phyloP scores from a whole-genome alignment of 2,113 vertebrate genomes.

The Lota lota region DNA sequence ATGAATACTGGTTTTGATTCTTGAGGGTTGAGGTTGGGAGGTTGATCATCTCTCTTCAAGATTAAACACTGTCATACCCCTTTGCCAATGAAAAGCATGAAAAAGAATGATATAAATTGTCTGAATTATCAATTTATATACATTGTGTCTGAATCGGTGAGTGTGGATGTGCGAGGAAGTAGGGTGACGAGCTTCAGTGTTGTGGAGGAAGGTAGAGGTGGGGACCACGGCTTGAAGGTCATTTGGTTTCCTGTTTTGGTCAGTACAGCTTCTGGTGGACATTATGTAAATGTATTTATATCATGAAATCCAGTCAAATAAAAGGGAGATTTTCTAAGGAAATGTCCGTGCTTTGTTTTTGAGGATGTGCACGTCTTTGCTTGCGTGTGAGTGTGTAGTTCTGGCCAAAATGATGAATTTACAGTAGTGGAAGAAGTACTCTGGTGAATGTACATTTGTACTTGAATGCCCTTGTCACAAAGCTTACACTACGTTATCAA shows the following conservation, averaged over 20 bases:
- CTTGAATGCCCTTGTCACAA: too few species aligned
- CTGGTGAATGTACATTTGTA: too few species aligned
- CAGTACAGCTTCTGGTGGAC: constrained; percentile 34
- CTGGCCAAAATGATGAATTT: neutral
- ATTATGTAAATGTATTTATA: constrained; percentile 50
- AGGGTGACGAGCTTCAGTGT: too few species aligned
- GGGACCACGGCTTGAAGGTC: too few species aligned
- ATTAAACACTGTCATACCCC: neutral
- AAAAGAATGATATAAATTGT: too few species aligned
- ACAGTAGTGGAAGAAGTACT: too few species aligned
- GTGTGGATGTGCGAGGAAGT: too few species aligned
- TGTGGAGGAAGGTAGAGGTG: too few species aligned
- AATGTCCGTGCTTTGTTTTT: constrained; percentile 5
- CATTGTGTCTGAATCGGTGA: too few species aligned
- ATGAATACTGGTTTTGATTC: constrained; percentile 1
- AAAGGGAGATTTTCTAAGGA: constrained; percentile 59
- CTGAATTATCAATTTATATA: too few species aligned
- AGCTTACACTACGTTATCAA: too few species aligned
- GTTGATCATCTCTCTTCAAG: neutral
- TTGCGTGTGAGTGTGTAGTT: neutral
- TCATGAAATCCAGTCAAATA: constrained; percentile 34
- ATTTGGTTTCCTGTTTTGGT: neutral
- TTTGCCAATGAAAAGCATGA: neutral
- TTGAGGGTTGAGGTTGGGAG: neutral
- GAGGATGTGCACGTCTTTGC: neutral